Percentiles rank a stretch among this genome's conserved stretches.
phyloP scores from a whole-genome alignment of 23 tunicate species.

The Phallusia fumigata region DNA sequence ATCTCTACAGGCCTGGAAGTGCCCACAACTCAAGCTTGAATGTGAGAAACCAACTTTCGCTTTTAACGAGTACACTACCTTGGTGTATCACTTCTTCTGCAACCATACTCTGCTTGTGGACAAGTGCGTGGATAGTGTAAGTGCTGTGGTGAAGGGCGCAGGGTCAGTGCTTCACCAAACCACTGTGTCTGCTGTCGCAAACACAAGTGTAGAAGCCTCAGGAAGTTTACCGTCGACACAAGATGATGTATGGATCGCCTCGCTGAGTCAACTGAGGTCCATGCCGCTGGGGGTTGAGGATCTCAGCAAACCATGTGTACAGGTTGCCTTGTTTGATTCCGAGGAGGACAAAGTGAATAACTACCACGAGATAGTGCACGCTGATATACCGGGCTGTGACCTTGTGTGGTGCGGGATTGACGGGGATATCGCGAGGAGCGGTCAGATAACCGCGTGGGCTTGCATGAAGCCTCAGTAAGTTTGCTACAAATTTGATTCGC shows the following conservation, averaged over 20 bases:
- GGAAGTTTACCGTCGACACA: not conserved
- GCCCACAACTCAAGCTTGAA: slow-evolving; percentile 43
- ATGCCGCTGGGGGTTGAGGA: slow-evolving; percentile 16
- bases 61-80: slow-evolving; percentile 35
- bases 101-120: slow-evolving; percentile 24
- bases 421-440: slow-evolving; percentile 13
- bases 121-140: slow-evolving; percentile 10
- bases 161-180: not conserved
- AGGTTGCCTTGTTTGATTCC: slow-evolving; percentile 60
- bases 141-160: not conserved
- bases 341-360: slow-evolving; percentile 32
- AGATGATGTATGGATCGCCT: not conserved
- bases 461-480: slow-evolving; percentile 58
- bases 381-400: slow-evolving; percentile 57
- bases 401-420: slow-evolving; percentile 71
- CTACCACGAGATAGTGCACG: slow-evolving; percentile 54
- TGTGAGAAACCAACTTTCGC: slow-evolving; percentile 37
- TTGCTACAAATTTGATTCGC: not conserved
- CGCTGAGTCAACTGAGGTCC: not conserved
- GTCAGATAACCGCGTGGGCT: slow-evolving; percentile 54
- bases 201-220: not conserved
- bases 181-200: not conserved
- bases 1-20: slow-evolving; percentile 48
- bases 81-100: slow-evolving; percentile 63
- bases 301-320: slow-evolving; percentile 54